These are phyloP conservation scores for Aspidoscelis tigris DNA, from an alignment of 2,113 vertebrate genomes.

Conservation along the genomic window DNA sequence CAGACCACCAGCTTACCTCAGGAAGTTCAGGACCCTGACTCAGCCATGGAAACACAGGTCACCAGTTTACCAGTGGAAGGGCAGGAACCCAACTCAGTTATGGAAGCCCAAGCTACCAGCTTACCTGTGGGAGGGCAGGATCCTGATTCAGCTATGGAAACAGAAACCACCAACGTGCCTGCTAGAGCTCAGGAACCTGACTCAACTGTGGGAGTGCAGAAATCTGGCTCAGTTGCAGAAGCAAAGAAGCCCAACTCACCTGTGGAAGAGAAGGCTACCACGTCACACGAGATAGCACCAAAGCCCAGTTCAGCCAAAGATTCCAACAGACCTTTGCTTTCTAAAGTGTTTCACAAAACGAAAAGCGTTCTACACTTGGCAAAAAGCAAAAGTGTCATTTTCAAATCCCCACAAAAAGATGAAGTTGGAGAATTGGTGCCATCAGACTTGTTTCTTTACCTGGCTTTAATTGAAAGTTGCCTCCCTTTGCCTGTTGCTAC, in stretches of 20 bases:
- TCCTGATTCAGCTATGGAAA: too few relatives aligned
- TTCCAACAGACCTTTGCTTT: neutral
- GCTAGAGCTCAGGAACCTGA: too few relatives aligned
- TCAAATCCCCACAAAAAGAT: neutral
- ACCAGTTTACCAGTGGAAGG: neutral
- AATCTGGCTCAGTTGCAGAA: too few relatives aligned
- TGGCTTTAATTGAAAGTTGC: slow-evolving; percentile 29
- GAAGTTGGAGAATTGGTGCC: neutral
- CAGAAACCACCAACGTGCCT: too few relatives aligned
- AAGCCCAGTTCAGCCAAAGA: neutral
- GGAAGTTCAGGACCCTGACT: neutral
- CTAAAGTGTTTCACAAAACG: neutral
- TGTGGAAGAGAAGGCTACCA: too few relatives aligned
- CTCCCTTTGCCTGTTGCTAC: slow-evolving; percentile 19
- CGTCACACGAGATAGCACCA: neutral
- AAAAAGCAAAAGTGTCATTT: neutral
- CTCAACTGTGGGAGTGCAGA: too few relatives aligned
- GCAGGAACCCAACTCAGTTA: neutral
- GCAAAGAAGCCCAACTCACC: too few relatives aligned
- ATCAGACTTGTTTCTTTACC: neutral
- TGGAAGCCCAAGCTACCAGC: neutral
- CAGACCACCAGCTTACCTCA: neutral
- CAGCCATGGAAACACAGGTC: neutral
- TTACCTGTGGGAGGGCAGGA: neutral
- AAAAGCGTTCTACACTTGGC: neutral